These are phyloP conservation scores for Archaeoteleia sp. DNA, from an alignment of 2,888 invertebrate species.

Conservation along the genomic window DNA sequence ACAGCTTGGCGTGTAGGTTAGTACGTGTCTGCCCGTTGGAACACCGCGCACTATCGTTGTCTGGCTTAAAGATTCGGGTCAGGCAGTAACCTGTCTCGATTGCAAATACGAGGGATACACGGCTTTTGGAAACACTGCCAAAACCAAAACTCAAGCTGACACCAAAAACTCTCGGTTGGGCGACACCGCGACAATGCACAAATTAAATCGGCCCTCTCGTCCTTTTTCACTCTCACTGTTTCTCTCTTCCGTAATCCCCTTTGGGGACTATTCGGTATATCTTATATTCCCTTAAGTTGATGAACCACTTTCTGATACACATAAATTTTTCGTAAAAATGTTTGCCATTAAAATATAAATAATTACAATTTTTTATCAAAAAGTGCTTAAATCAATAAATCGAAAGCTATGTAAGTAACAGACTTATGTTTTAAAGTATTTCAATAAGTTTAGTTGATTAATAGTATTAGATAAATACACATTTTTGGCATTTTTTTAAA, in stretches of 20 bases:
- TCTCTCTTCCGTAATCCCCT: conserved; percentile 31
- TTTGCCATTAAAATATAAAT: too few relatives aligned
- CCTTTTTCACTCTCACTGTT: conserved; percentile 34
- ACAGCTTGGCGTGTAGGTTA: conserved; percentile 66
- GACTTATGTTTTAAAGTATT: too few relatives aligned
- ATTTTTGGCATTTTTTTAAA: too few relatives aligned
- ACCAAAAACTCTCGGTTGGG: conserved; percentile 51
- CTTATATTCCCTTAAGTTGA: conserved; percentile 30
- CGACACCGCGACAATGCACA: conserved; percentile 59
- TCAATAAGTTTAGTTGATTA: too few relatives aligned
- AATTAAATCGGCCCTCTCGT: conserved; percentile 62
- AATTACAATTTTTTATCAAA: too few relatives aligned
- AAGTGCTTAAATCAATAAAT: too few relatives aligned
- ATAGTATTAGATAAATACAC: too few relatives aligned
- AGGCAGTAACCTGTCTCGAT: conserved; percentile 69
- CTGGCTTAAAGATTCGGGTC: conserved; percentile 70
- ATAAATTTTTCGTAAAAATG: conserved; percentile 16
- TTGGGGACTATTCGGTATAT: conserved; percentile 39
- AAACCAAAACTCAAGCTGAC: conserved; percentile 69
- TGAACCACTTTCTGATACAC: conserved; percentile 38
- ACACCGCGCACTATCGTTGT: conserved; percentile 63
- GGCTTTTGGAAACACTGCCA: conserved; percentile 66
- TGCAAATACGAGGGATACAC: conserved; percentile 68
- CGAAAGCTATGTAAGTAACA: too few relatives aligned
- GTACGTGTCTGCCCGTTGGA: conserved; percentile 65